Evolutionary conservation across 2,113 vertebrate genomes (phyloP).

Genomic region (Rattus norvegicus): DNA sequence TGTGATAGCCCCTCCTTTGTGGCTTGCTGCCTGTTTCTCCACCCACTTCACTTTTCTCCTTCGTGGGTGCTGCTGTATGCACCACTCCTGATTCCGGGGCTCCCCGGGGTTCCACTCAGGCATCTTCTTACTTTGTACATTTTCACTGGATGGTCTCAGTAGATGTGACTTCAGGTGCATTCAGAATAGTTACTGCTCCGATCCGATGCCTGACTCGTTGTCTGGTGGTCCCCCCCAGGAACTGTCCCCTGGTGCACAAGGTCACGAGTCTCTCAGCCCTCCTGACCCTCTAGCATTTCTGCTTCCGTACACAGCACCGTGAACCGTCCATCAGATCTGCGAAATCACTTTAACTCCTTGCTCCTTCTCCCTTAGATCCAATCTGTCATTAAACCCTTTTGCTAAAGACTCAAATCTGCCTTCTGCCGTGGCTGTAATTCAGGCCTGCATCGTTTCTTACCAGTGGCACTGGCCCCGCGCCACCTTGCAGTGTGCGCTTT

Average conservation of each 20-base stretch:
- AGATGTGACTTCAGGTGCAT: neutral
- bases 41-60: neutral
- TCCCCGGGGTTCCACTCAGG: neutral
- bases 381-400: neutral
- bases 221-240: neutral
- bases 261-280: neutral
- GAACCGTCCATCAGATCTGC: neutral
- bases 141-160: neutral
- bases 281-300: neutral
- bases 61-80: too few relatives aligned
- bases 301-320: neutral
- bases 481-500: neutral
- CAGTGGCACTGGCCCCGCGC: neutral
- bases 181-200: neutral
- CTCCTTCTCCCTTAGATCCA: neutral
- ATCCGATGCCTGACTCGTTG: neutral
- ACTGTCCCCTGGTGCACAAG: neutral
- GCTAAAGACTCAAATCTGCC: neutral
- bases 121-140: neutral
- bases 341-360: neutral
- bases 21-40: neutral
- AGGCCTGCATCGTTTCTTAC: neutral
- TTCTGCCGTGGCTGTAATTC: neutral
- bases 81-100: neutral
- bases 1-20: fast-evolving